Evolutionary conservation across 2,797 vertebrate species (phyloP).

Genomic region (Pantherophis alleghaniensis): DNA sequence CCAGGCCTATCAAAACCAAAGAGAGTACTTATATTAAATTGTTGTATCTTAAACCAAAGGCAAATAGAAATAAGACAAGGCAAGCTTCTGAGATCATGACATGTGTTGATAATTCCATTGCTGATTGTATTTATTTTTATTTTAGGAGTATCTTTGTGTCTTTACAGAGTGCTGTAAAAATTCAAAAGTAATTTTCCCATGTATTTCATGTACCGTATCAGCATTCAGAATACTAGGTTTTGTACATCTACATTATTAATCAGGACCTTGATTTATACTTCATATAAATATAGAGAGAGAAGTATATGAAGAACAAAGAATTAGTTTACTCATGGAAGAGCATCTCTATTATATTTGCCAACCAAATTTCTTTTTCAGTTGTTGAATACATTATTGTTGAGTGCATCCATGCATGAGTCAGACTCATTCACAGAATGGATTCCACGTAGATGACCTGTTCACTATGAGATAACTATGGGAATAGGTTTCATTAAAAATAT

Average conservation of each 20-base stretch:
- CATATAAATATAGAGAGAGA: not conserved
- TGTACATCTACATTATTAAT: not conserved
- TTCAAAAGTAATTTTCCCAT: not conserved
- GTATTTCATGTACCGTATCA: not conserved
- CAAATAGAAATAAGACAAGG: not conserved
- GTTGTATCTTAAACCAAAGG: not conserved
- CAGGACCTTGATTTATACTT: not conserved
- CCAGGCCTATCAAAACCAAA: not conserved
- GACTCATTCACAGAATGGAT: not conserved
- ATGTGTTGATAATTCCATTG: not conserved
- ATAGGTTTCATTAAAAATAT: not conserved
- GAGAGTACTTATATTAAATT: not conserved
- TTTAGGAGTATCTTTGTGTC: not conserved
- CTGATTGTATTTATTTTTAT: not conserved
- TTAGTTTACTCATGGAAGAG: not conserved
- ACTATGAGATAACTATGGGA: not conserved
- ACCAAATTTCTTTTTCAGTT: not conserved
- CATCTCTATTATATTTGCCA: not conserved
- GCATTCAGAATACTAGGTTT: not conserved
- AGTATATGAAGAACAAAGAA: not conserved
- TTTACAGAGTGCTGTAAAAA: not conserved
- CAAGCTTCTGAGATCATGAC: not conserved
- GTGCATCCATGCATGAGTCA: not conserved
- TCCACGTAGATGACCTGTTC: not conserved
- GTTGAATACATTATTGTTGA: not conserved